Percentiles rank a stretch among this genome's conserved stretches.
These are phyloP conservation scores for Emesis furor DNA, from an alignment of 2,888 invertebrate genomes.

Conservation along the genomic window DNA sequence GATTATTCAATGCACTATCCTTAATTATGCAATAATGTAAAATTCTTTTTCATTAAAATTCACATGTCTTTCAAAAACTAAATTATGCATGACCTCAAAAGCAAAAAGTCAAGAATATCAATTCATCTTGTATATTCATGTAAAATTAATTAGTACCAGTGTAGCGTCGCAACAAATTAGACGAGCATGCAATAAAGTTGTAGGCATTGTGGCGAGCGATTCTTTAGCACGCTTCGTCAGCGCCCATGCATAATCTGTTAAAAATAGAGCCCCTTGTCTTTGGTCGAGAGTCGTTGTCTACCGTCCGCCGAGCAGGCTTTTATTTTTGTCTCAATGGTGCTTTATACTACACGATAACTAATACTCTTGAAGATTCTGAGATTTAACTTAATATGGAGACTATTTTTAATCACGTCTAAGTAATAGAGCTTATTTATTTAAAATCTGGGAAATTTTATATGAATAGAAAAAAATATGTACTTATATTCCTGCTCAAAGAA, in stretches of 20 bases:
- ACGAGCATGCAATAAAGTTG: conserved; percentile 67
- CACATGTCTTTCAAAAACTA: not conserved
- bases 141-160: conserved; percentile 16
- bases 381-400: conserved; percentile 20
- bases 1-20: not conserved
- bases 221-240: conserved; percentile 77
- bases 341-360: conserved; percentile 75
- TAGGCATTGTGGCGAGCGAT: conserved; percentile 67
- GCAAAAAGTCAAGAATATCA: not conserved
- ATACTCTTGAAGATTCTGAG: conserved; percentile 46
- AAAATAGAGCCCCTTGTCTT: conserved; percentile 85
- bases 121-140: conserved; percentile 21
- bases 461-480: no score
- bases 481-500: no score
- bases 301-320: conserved; percentile 70
- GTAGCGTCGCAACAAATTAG: conserved; percentile 58
- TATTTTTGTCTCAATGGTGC: conserved; percentile 80
- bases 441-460: no score
- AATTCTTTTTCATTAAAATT: not conserved
- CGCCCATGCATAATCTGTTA: conserved; percentile 87
- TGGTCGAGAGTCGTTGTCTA: conserved; percentile 80
- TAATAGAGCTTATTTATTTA: not conserved
- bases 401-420: conserved; percentile 10
- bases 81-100: not conserved
- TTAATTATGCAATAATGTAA: not conserved